phyloP scores from a whole-genome alignment of 2,113 vertebrate species.

The Gila orcuttii region DNA sequence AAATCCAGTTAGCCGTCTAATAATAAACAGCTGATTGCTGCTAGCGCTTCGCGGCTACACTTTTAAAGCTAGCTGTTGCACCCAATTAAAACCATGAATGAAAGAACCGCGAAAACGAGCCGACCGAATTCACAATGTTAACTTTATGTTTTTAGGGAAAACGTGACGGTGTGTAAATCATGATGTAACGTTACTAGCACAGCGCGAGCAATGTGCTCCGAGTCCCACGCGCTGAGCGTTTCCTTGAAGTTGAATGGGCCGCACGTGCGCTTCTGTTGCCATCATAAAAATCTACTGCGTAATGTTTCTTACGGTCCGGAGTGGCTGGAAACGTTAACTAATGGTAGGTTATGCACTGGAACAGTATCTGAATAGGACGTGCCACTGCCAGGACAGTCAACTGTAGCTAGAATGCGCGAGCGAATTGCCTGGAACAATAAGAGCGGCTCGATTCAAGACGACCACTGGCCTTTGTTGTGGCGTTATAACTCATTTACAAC shows the following conservation, averaged over 20 bases:
- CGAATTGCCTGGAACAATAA: not conserved
- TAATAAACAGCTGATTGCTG: slow-evolving; percentile 57
- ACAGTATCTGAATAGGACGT: not conserved
- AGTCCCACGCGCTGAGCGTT: not conserved
- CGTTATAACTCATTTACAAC: slow-evolving; percentile 25
- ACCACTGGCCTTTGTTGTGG: not conserved
- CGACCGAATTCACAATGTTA: not conserved
- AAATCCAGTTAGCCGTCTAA: slow-evolving; percentile 53
- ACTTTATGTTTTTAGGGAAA: not conserved
- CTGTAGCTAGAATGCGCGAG: not conserved
- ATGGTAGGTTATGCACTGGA: not conserved
- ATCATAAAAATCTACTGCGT: not conserved
- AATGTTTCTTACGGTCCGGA: not conserved
- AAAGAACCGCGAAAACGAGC: not conserved
- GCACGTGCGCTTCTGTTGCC: slow-evolving; percentile 35
- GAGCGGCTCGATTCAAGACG: not conserved
- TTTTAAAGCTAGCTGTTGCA: slow-evolving; percentile 14
- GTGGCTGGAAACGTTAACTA: not conserved
- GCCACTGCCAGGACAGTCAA: not conserved
- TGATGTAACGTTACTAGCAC: not conserved
- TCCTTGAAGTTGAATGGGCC: slow-evolving; percentile 45
- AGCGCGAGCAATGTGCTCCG: slow-evolving; percentile 9
- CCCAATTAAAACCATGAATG: not conserved
- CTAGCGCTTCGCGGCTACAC: slow-evolving; percentile 12
- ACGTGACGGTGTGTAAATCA: not conserved